A percentile compares a stretch with the other conserved stretches of the same genome.
These are phyloP conservation scores for Panulirus ornatus DNA, from an alignment of 1,140 invertebrate genomes.

Conservation along the genomic window DNA sequence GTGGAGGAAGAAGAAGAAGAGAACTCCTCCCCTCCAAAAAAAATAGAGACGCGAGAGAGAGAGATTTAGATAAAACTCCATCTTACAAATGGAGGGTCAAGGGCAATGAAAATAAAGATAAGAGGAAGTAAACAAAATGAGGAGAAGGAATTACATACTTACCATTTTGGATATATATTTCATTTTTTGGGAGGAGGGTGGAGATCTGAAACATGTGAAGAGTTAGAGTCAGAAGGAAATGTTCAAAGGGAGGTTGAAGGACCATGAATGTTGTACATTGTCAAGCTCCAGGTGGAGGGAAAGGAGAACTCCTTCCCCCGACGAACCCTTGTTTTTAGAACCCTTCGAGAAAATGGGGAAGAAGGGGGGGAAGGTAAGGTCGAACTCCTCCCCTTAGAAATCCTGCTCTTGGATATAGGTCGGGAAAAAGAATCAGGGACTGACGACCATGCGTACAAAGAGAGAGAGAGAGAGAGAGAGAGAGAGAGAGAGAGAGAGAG, in stretches of 20 bases:
- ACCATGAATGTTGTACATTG: too few species aligned
- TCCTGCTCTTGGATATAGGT: neutral
- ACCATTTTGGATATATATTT: too few species aligned
- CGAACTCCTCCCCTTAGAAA: neutral
- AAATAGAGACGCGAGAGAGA: neutral
- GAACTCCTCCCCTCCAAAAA: neutral
- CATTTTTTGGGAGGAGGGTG: too few species aligned
- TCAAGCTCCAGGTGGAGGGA: too few species aligned
- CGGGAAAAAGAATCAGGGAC: neutral
- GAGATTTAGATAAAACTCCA: neutral
- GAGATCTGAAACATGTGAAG: too few species aligned
- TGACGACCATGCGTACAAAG: too few species aligned
- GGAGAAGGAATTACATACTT: too few species aligned
- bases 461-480: neutral
- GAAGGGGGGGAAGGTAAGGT: neutral
- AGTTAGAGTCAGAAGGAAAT: too few species aligned
- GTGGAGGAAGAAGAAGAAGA: neutral
- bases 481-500: conserved; percentile 6
- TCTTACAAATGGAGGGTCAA: neutral
- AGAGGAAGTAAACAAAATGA: neutral
- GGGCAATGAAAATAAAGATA: neutral
- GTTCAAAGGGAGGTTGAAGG: too few species aligned
- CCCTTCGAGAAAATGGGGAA: neutral
- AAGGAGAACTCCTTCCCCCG: too few species aligned
- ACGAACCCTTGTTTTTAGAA: too few species aligned